phyloP scores from a whole-genome alignment of 2,797 vertebrate genomes.

The Lacerta bilineata region DNA sequence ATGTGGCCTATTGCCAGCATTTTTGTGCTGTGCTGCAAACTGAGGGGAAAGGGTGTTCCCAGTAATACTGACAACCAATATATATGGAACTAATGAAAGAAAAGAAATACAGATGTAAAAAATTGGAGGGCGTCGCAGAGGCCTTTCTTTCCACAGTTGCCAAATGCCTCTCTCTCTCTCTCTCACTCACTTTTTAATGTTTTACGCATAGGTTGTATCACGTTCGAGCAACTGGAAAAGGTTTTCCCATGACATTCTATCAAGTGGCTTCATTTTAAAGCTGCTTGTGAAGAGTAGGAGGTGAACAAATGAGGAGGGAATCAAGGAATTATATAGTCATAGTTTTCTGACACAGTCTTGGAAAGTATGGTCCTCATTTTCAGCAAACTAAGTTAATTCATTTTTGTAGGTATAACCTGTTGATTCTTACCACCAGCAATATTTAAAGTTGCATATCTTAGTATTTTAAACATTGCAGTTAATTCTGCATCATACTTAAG shows the following conservation, averaged over 20 bases:
- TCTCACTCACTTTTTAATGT: not conserved
- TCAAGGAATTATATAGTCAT: not conserved
- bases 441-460: not conserved
- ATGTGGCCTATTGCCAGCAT: not conserved
- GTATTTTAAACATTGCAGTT: not conserved
- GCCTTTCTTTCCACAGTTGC: not conserved
- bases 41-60: not conserved
- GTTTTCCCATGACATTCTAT: not conserved
- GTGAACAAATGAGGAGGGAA: not conserved
- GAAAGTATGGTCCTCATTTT: not conserved
- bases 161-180: not conserved
- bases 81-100: fast-evolving
- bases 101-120: not conserved
- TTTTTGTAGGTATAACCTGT: not conserved
- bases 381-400: not conserved
- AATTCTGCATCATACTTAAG: not conserved
- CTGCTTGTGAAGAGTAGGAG: not conserved
- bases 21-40: constrained; percentile 10
- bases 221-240: not conserved
- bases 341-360: not conserved
- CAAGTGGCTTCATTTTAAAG: not conserved
- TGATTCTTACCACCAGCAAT: not conserved
- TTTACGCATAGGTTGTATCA: not conserved
- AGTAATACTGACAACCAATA: constrained; percentile 26
- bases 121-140: not conserved